Base-by-base conservation (phyloP, 2,797 vertebrate species). In the Pseudotriccus pelzelni region DNA sequence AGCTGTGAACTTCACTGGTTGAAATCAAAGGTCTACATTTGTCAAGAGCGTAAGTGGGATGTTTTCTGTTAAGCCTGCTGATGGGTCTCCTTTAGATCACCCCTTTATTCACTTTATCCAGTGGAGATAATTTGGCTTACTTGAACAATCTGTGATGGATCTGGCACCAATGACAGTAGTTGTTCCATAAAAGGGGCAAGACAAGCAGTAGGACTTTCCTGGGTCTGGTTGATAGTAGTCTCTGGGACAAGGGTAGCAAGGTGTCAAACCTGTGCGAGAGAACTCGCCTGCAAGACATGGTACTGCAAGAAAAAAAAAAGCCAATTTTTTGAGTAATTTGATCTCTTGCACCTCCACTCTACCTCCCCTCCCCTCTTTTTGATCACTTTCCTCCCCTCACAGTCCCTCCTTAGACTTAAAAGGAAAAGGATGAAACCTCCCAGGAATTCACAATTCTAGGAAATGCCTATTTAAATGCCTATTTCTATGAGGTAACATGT, bases 161-260 rank as follows among this genome's bases (percentile, higher is more conserved):
- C 98, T 99, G 28, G 99, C 98, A 56, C 99, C 99, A 3, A 91
- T 98, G 43, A 98, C 68, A 0, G 98, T 99, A 60, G 99, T 99
- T 86, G 99, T 99, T 81, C 99, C 99, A 47, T 99, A 99, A 96
- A 99, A 99, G 15, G 99, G 99, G 75, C 99, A 99, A 77, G 99
- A 98, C 34, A 99, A 98, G 96, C 99, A 99, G 97, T 99, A 99
- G 49, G 99, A 99, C 92, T 99, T 99, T 10, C 99, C 99, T 1
- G 98, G 97, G 10, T 99, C 98, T 12, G 99, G 99, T 9, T 99
- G 99, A 97, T 99, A 99, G 97, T 99, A 99, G 96, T 99, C 99
- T 89, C 98, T 98, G 56, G 99, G 99, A 95, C 99, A 99, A 3
- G 99, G 98, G 96, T 99, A 99, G 94, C 99, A 99, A 17, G 99